Evolutionary conservation across 2,113 vertebrate genomes (phyloP).

Genomic region (Pelecanus crispus): DNA sequence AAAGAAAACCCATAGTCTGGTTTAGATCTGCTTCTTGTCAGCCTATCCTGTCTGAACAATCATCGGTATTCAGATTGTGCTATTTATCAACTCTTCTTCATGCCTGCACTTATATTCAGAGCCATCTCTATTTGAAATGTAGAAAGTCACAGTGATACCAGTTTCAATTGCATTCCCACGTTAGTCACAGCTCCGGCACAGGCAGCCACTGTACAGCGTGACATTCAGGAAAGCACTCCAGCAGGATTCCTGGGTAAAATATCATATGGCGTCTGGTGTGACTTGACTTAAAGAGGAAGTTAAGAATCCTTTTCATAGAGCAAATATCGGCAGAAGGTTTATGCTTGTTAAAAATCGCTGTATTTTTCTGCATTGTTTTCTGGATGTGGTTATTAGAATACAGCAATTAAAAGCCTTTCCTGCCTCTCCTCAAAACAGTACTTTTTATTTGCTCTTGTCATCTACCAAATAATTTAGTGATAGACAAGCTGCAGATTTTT

Average conservation of each 20-base stretch:
- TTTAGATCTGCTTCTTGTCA: slow-evolving; percentile 46
- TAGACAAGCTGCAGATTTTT: slow-evolving; percentile 10
- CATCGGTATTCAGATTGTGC: slow-evolving; percentile 68
- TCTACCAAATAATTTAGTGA: slow-evolving; percentile 18
- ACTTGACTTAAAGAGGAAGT: slow-evolving; percentile 30
- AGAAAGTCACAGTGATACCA: slow-evolving; percentile 75
- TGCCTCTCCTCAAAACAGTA: background rate
- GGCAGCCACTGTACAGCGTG: background rate
- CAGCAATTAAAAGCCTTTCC: slow-evolving; percentile 4
- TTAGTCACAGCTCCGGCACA: slow-evolving; percentile 21
- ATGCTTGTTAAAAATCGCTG: slow-evolving; percentile 45
- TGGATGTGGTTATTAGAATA: slow-evolving; percentile 27
- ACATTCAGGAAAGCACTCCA: slow-evolving; percentile 58
- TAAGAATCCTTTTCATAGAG: slow-evolving; percentile 28
- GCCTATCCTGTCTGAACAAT: slow-evolving; percentile 61
- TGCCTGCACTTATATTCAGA: slow-evolving; percentile 52
- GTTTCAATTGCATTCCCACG: slow-evolving; percentile 46
- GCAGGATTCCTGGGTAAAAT: slow-evolving; percentile 40
- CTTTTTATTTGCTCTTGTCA: slow-evolving; percentile 32
- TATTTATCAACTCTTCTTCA: slow-evolving; percentile 63
- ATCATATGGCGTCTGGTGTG: slow-evolving; percentile 9
- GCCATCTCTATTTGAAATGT: slow-evolving; percentile 53
- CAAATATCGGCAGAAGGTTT: slow-evolving; percentile 37
- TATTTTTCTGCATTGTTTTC: slow-evolving; percentile 26
- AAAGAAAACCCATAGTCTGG: slow-evolving; percentile 35